Base-by-base conservation (phyloP, 2,888 invertebrate species). In the Eilema sororculum region DNA sequence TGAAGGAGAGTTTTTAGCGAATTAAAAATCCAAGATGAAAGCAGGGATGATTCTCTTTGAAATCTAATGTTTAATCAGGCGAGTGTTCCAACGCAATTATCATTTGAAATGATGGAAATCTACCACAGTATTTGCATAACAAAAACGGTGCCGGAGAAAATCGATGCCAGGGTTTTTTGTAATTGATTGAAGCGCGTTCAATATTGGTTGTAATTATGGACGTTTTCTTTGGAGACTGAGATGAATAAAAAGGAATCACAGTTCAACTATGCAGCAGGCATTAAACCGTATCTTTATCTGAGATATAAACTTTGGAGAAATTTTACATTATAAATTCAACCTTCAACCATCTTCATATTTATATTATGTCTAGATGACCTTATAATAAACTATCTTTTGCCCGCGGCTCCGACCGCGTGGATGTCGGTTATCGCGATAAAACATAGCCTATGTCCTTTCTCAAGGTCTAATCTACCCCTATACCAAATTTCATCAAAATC, bases 81-180 rank as follows among this genome's bases (percentile, higher is more conserved):
- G 65, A 60, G 60, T 63, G 70, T 68, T 70, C 57, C 22, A 67
- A 69, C 66, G 65, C 61, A 78, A 79, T 79, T 79, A 81, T 74
- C 74, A 72, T 78, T 78, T 68, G 57, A 73, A 79, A 79, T 78
- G 20, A 74, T 71, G 61, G 63, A 69, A 72, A 62, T 57, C 22
- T 58, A 52, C 30, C 46, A 63, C 63, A 58, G 30, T 71, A 77
- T 81, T 81, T 79, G 75, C 73, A 79, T 80, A 72, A 71, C 57
- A 58, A 69, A 70, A 65, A 63, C 24, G 69, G 30, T 28, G 46
- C 25, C 41, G 28, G 16, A 56, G 22, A 64, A 78, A 73, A 70
- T 71, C 56, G 30, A 71, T 68, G 3, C 22, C 62, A 9, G 3
- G 37, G 20, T 69, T 64, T 65, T 72, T 72, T 66, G 24, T 25